Evolutionary conservation across 2,888 invertebrate species (phyloP).

Genomic region (Drosophila barbarae): DNA sequence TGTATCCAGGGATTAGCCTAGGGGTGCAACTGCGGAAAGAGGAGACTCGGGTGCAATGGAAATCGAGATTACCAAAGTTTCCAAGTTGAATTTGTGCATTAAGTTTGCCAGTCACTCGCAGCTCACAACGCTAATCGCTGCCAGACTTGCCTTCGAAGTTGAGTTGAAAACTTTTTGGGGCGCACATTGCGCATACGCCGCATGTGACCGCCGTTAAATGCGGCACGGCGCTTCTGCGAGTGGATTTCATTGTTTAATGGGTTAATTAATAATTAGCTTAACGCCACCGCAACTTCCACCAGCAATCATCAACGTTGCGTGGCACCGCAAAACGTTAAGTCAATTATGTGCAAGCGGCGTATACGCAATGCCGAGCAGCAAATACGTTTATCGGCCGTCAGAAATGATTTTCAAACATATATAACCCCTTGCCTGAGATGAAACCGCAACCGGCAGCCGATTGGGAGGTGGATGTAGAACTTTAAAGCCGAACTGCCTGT

Average conservation of each 20-base stretch:
- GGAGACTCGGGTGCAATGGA: slow-evolving; percentile 3
- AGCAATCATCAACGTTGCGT: slow-evolving; percentile 39
- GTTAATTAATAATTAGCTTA: slow-evolving; percentile 64
- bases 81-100: slow-evolving; percentile 33
- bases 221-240: slow-evolving; percentile 33
- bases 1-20: slow-evolving; percentile 3
- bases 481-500: slow-evolving; percentile 21
- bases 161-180: slow-evolving; percentile 11
- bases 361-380: slow-evolving; percentile 45
- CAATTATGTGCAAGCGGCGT: slow-evolving; percentile 63
- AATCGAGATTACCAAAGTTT: slow-evolving; percentile 20
- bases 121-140: slow-evolving; percentile 35
- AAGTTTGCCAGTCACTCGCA: slow-evolving; percentile 14
- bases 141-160: background rate
- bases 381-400: slow-evolving; percentile 34
- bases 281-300: slow-evolving; percentile 41
- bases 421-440: slow-evolving; percentile 2
- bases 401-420: slow-evolving; percentile 31
- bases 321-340: slow-evolving; percentile 44
- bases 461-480: background rate
- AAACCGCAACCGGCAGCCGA: slow-evolving; percentile 13
- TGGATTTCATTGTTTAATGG: slow-evolving; percentile 54
- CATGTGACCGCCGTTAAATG: slow-evolving; percentile 37
- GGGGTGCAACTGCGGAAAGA: slow-evolving; percentile 2
- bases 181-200: slow-evolving; percentile 50